Base-by-base conservation (phyloP, 2,888 invertebrate species). In the Drosophila anomalipes region DNA sequence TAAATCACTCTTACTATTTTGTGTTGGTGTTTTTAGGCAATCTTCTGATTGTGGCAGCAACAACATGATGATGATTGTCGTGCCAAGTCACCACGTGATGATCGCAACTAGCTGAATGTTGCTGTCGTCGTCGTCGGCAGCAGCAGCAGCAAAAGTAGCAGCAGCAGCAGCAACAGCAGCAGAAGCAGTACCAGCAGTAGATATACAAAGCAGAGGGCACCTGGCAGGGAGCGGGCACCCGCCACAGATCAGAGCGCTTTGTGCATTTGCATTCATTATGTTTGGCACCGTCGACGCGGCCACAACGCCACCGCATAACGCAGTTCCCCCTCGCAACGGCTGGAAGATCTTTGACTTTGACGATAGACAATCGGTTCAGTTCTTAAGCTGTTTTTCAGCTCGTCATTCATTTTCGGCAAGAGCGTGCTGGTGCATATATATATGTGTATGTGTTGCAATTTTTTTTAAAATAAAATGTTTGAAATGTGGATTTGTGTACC, bases 261-360 rank as follows among this genome's bases (percentile, higher is more conserved):
- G 74, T 86, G 86, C 86, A 86, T 86, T 86, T 86, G 91, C 87
- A 91, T 84, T 91, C 91, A 88, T 88, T 90, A 86, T 83, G 86
- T 86, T 90, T 77, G 89, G 83, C 88, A 87, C 79, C 85, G 91
- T 91, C 85, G 87, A 69, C 79, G 87, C 78, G 87, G 35, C 57
- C 80, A 85, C 90, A 87, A 83, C 90, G 75, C 76, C 80, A 81
- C 66, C 77, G 77, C 82, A 75, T 32, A 73, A 66, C 70, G 64
- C 62, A 68, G 16, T 66, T 66, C 64, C 30, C 37, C 37, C 30
- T 10, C 66, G 47, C 26, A 35, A 51, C 49, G 56, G 33, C 30
- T 58, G 49, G 59, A 22, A 64, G 52, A 63, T 62, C 69, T 54
- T 60, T 49, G 47, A 33, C 44, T 51, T 30, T 47, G 12, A 22